Base-by-base conservation (phyloP, 1,140 invertebrate species). In the Drosophila rhopaloa region DNA sequence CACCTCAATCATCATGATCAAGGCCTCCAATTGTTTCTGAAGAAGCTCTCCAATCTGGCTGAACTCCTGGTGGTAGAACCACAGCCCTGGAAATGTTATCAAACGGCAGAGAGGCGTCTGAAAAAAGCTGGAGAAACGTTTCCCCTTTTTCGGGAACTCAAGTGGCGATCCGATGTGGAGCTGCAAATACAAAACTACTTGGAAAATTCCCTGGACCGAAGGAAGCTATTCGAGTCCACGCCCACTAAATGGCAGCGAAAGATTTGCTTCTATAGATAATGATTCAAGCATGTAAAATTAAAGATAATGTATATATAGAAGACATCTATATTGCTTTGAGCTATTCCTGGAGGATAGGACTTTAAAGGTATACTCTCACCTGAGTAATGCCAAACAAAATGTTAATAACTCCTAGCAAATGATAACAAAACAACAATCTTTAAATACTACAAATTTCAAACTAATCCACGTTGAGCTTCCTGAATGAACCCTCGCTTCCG, bases 21-120 rank as follows among this genome's bases (percentile, higher is more conserved):
- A 5, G 96, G 95, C 1, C 89, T 97, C 13, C 81, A 93, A 53
- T 58, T 91, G 6, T 96, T 96, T 92, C 91, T 97, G 9, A 68
- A 92, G 13, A 93, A 93, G 16, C 91, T 96, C 4, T 94, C 94
- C 50, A 62, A 86, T 16, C 63, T 94, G 9, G 91, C 94, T 1
- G 93, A 94, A 41, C 93, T 94, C 40, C 84, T 97, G 8, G 93
- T 97, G 1, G 93, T 97, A 60, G 97, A 97, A 92, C 96, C 96
- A 4, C 97, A 97, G 85, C 94, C 95, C 5, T 97, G 96, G 96
- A 96, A 95, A 80, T 97, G 96, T 83, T 97, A 97, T 70, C 94
- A 93, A 91, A 95, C 94, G 59, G 96, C 96, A 0, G 94, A 95
- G 11, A 94, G 95, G 79, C 93, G 96, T 75, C 85, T 97, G 67